Base-by-base conservation (phyloP, 2,888 invertebrate genomes). In the Cataglyphis cursor region DNA sequence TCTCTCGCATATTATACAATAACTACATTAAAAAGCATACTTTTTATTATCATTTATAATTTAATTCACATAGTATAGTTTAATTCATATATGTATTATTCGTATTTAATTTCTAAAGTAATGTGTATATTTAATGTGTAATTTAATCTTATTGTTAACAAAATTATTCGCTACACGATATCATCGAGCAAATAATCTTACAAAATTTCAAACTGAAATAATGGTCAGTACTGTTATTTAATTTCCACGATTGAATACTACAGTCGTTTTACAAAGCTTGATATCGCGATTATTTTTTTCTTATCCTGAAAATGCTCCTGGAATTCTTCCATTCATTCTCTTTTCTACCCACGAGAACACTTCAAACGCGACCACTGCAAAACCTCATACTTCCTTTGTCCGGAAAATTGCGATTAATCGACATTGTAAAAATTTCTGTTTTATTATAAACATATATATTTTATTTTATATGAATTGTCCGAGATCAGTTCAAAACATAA, bases 231-330 rank as follows among this genome's bases (percentile, higher is more conserved):
- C 28, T 75, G 78, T 81, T 76, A 41, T 76, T 76, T 62, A 81
- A 76, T 76, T 81, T 81, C 38, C 31, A 62, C 28, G 21, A 73
- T 81, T 75, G 78, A 31, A 44, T 59, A 44, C 73, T 48, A 74
- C 59, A 61, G 12, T 51, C 38, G 81, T 24, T 80, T 59, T 73
- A 48, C 48, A 48, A 35, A 62, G 62, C 51, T 38, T 21, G 35
- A 48, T 51, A 54, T 41, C 59, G 4, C 54, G 38, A 18, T 41
- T 57, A 44, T 54, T 72, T 21, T 51, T 35, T 64, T 75, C 61
- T 15, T 28, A 10, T 35, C n/a, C 28, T 28, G 28, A 51, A 51
- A n/a, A 21, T 38, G 21, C 51, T 54, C 51, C 24, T 38, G 28
- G 62, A 38, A 75, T 61, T 61, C 38, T 38, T 70, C 51, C 62